Percentiles rank a stretch among this genome's conserved stretches.
Evolutionary conservation across 1,140 invertebrate species (phyloP).

Genomic region (Eumeta japonica): DNA sequence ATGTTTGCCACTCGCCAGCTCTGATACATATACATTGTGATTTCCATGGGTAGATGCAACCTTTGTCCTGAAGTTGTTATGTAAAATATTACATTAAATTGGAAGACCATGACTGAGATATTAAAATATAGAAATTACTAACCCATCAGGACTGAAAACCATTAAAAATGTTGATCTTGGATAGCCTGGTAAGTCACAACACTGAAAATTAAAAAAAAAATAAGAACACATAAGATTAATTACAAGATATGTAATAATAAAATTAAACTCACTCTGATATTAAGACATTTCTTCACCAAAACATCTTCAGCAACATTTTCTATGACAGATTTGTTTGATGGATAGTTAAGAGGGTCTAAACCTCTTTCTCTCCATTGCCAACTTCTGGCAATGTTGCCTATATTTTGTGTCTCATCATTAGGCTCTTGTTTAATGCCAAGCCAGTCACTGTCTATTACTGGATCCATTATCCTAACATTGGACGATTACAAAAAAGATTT

Average conservation of each 20-base stretch:
- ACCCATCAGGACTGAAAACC: slow-evolving; percentile 85
- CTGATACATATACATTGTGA: slow-evolving; percentile 87
- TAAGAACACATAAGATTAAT: slow-evolving; percentile 4
- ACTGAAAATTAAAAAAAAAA: slow-evolving; percentile 49
- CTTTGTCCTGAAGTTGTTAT: slow-evolving; percentile 62
- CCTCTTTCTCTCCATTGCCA: slow-evolving; percentile 46
- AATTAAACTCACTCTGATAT: slow-evolving; percentile 35
- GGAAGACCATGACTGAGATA: background rate
- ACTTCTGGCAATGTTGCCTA: slow-evolving; percentile 38
- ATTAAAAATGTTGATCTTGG: slow-evolving; percentile 79
- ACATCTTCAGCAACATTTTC: slow-evolving; percentile 50
- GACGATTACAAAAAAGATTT: no score
- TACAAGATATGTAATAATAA: slow-evolving; percentile 7
- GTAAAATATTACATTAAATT: background rate
- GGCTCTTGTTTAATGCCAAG: slow-evolving; percentile 36
- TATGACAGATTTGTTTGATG: slow-evolving; percentile 38
- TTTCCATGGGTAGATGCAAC: slow-evolving; percentile 90
- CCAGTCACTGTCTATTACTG: slow-evolving; percentile 41
- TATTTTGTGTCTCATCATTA: slow-evolving; percentile 29
- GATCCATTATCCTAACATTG: no score
- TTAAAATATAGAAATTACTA: slow-evolving; percentile 20
- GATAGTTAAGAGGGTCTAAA: slow-evolving; percentile 29
- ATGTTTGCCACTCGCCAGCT: slow-evolving; percentile 77
- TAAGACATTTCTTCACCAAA: slow-evolving; percentile 41
- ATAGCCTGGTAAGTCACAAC: slow-evolving; percentile 72